Base-by-base conservation (phyloP, 1,140 invertebrate species). In the Palaemon carinicauda region DNA sequence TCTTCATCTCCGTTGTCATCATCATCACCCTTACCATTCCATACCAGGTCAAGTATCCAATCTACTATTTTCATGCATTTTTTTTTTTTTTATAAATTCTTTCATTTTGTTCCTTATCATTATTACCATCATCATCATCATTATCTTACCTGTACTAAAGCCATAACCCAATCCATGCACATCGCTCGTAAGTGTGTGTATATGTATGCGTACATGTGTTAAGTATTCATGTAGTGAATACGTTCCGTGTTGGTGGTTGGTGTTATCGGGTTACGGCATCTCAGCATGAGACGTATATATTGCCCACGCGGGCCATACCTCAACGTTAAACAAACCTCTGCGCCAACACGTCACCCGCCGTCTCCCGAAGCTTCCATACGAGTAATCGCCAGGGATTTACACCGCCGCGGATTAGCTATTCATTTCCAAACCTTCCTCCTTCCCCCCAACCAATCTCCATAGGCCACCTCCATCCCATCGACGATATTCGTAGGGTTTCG, bases 211-310 rank as follows among this genome's bases (percentile, higher is more conserved):
- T 50, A n/a, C 27, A 15, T n/a, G 24, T 29, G 73, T 83, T 83
- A 83, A 56, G n/a, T 83, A 83, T 83, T 83, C 81, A 33, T 10
- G 51, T 50, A n/a, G 82, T 50, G 83, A 31, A 50, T 52, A 65
- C 54, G 83, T 41, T 27, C 65, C 83, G 74, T 85, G 82, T 73
- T 78, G 82, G 27, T 65, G 82, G 51, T 24, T 73, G 83, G 75
- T 86, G 83, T 86, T 86, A 86, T 86, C 83, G 51, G 56, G 51
- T 54, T 80, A 73, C 65, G 83, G 56, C 56, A 86, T 86, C 83
- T 86, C 83, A 79, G 77, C 77, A 4, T 50, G 77, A 33, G 83
- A 71, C 77, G 77, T 86, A 80, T 86, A 86, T 86, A 86, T 86
- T 80, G 83, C 41, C 83, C 83, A 80, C 83, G 83, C 50, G 27